Evolutionary conservation across 2,888 invertebrate species (phyloP), one percentile per base, ranked within the genome.

Genomic region (Elgonia sp.): DNA sequence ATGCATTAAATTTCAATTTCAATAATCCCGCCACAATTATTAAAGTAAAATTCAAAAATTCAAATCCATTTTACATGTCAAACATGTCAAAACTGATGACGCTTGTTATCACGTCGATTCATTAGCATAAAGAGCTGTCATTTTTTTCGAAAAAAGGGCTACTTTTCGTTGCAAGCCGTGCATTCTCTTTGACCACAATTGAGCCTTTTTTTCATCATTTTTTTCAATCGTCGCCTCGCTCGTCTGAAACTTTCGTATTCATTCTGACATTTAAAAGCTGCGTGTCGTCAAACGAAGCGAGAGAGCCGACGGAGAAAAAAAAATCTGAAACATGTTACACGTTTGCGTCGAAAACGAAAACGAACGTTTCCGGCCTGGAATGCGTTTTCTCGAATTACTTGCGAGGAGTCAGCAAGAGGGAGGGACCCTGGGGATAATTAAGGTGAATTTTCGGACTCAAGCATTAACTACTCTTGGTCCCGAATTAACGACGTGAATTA

Each of bases 351-450:
- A 82, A 73, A n/a, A n/a, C n/a, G n/a, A n/a, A n/a, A 82, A 83
- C 75, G 67, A 83, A 83, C 83, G 53, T 84, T 84, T 84, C 84
- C 77, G 84, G n/a, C n/a, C n/a, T n/a, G n/a, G n/a, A n/a, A n/a
- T n/a, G 77, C 72, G 70, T 69, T 84, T 84, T 84, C 84, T 84
- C 72, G 63, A 77, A 77, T 77, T 72, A 77, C 84, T 21, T 21
- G 16, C n/a, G 21, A 10, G 6, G n/a, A n/a, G n/a, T n/a, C n/a
- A n/a, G n/a, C n/a, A 18, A 7, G 6, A 6, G 18, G 72, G 14
- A 63, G n/a, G 67, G 67, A 29, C 39, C n/a, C n/a, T n/a, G n/a
- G n/a, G 18, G 16, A 55, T 69, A 84, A 84, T 84, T 76, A 75
- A 76, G 50, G 69, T 67, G 57, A 18, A 39, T 39, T 65, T 76